Base-by-base conservation (phyloP, 2,113 vertebrate genomes). In the Cathartes aura region DNA sequence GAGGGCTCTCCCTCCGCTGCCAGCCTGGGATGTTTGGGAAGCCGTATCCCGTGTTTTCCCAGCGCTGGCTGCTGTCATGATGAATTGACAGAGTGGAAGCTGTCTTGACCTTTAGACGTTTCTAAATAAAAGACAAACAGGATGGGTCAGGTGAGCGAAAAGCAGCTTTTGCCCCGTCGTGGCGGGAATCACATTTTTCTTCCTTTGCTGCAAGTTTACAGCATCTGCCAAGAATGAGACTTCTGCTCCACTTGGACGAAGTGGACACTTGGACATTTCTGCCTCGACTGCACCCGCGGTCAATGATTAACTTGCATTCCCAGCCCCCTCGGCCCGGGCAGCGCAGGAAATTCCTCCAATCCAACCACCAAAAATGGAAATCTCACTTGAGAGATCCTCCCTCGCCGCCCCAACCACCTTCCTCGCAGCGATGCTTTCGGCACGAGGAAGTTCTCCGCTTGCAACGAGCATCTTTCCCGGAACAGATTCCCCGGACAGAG, bases 351-450 rank as follows among this genome's bases (percentile, higher is more conserved):
- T 34, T 4, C 16, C 59, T 72, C 82, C 40, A 17, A 11, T 2
- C 40, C 55, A 0, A 5, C 3, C 5, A 4, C 62, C 38, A 19
- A 59, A 81, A 87, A 67, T 47, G 70, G 89, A 60, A 78, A 53
- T 18, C 1, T 11, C 10, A 0, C n/a, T 21, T 0, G 66, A 43
- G 58, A 29, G 13, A 5, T 3, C 75, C 68, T 58, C 26, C 0
- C 15, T 20, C 9, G 0, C 24, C 2, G 0, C 50, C 88, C 15
- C 56, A 1, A 8, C 2, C 58, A 0, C 53, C 72, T 30, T 40
- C 72, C 80, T 21, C 3, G 0, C 2, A 0, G n/a, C 2, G 4
- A 11, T 2, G 50, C 27, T 52, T 7, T 24, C 0, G 0, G n/a
- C 72, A 40, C 0, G 1, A 4, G 66, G 67, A 17, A 2, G 38